A percentile compares a stretch with the other conserved stretches of the same genome.
These are phyloP conservation scores for Schizopygopsis pylzovi DNA, from an alignment of 2,797 vertebrate species.

Conservation along the genomic window DNA sequence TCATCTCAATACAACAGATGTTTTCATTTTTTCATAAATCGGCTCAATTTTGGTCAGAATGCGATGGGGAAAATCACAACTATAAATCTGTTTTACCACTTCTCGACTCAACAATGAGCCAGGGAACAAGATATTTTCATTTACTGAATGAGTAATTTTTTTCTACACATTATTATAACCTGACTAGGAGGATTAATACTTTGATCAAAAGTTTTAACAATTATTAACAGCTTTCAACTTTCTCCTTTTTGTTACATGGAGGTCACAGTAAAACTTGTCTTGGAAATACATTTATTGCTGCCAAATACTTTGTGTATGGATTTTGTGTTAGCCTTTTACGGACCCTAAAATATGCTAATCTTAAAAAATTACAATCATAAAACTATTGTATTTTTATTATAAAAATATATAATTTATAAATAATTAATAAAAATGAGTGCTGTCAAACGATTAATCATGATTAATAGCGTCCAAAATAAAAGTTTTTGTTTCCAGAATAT, in stretches of 20 bases:
- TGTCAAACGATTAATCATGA: too few relatives aligned
- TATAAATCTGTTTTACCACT: slow-evolving; percentile 25
- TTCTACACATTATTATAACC: neutral
- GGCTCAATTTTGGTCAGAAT: slow-evolving; percentile 35
- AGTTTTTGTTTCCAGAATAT: too few relatives aligned
- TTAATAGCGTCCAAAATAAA: too few relatives aligned
- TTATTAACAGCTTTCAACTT: neutral
- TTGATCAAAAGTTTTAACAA: slow-evolving; percentile 25
- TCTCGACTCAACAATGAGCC: slow-evolving; percentile 5
- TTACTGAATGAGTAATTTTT: slow-evolving; percentile 17
- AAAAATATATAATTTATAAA: too few relatives aligned
- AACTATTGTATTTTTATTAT: neutral
- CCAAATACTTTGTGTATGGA: neutral
- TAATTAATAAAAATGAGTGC: too few relatives aligned
- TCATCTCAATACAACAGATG: slow-evolving; percentile 21
- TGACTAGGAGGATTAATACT: neutral
- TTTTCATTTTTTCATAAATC: slow-evolving; percentile 63
- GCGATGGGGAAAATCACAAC: slow-evolving; percentile 18
- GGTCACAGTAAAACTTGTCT: neutral
- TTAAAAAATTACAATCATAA: neutral
- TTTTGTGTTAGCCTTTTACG: neutral
- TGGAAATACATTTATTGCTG: neutral
- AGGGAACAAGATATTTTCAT: neutral
- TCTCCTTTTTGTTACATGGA: neutral
- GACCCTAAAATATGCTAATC: neutral